Percentiles rank a stretch among this genome's conserved stretches.
Conservation (phyloP, 1,140 invertebrate species). For the Zophobas morio region DNA sequence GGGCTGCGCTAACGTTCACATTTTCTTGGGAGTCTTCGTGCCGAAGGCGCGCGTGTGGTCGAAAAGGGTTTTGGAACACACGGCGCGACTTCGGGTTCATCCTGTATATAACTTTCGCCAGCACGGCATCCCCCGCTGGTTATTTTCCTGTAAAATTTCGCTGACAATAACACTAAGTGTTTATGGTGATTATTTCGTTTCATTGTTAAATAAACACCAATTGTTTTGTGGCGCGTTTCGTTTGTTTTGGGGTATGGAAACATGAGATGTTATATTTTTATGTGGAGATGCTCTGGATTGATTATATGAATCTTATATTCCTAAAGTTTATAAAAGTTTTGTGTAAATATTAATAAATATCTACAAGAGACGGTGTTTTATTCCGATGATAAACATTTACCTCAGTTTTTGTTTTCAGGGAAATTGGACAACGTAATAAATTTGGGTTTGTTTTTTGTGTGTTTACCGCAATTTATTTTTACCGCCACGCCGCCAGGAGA, state of each 20-base stretch:
- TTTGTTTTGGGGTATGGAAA: not conserved
- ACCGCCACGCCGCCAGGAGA: no score
- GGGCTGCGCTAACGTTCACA: no score
- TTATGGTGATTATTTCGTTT: not conserved
- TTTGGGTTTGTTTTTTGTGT: not conserved
- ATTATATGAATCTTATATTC: constrained; percentile 1
- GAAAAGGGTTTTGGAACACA: no score
- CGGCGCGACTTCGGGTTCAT: no score
- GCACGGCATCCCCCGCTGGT: not conserved
- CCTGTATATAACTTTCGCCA: no score
- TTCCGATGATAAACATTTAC: not conserved
- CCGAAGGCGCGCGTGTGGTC: no score
- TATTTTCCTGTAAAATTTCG: not conserved
- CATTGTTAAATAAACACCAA: constrained; percentile 25
- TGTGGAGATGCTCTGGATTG: constrained; percentile 5
- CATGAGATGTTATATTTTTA: constrained; percentile 20
- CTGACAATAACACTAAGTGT: constrained; percentile 21
- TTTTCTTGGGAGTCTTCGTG: no score
- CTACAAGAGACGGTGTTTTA: constrained; percentile 7
- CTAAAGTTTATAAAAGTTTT: constrained; percentile 22
- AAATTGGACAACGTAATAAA: not conserved
- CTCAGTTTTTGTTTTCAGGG: not conserved
- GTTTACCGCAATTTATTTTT: no score
- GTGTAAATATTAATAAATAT: constrained; percentile 37
- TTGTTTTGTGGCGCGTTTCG: not conserved